Evolutionary conservation across 30 jellyfish, hydroid and myxozoan species (phyloP).

Genomic region (Nemopilema nomurai): DNA sequence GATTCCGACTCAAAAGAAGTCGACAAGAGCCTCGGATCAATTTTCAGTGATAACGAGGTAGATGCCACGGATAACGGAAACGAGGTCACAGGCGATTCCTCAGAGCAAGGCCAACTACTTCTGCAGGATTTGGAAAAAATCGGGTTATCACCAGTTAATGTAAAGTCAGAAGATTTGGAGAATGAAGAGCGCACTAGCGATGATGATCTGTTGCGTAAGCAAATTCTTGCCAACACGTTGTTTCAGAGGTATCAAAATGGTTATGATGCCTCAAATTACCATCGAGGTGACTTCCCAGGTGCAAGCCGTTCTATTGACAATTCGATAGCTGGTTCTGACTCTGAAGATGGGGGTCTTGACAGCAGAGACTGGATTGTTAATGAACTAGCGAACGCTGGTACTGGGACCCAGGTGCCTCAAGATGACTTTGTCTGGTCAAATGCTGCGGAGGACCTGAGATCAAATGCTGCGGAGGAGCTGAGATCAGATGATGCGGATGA

Average conservation of each 20-base stretch:
- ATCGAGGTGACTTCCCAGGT: neutral
- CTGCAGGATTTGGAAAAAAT: constrained; percentile 41
- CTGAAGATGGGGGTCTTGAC: constrained; percentile 40
- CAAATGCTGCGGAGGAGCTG: neutral
- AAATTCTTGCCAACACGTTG: neutral
- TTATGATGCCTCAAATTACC: neutral
- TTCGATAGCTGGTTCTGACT: neutral
- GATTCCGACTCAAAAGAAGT: neutral
- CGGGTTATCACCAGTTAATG: constrained; percentile 15
- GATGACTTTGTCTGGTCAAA: constrained; percentile 33
- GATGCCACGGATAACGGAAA: neutral
- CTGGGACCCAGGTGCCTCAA: constrained; percentile 36
- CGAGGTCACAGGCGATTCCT: neutral
- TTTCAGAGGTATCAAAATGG: neutral
- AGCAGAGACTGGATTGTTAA: constrained; percentile 37
- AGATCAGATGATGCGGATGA: constrained; percentile 21
- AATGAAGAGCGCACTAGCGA: neutral
- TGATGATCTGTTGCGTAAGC: neutral
- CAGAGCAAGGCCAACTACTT: constrained; percentile 7
- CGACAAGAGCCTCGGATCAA: constrained; percentile 2
- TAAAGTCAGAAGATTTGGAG: neutral
- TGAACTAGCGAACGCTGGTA: constrained; percentile 45
- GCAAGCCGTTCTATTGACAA: neutral
- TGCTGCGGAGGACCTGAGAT: constrained; percentile 10
- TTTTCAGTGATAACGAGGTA: constrained; percentile 4